Evolutionary conservation across 2,113 vertebrate species (phyloP).

Genomic region (Phaethornis superciliosus): DNA sequence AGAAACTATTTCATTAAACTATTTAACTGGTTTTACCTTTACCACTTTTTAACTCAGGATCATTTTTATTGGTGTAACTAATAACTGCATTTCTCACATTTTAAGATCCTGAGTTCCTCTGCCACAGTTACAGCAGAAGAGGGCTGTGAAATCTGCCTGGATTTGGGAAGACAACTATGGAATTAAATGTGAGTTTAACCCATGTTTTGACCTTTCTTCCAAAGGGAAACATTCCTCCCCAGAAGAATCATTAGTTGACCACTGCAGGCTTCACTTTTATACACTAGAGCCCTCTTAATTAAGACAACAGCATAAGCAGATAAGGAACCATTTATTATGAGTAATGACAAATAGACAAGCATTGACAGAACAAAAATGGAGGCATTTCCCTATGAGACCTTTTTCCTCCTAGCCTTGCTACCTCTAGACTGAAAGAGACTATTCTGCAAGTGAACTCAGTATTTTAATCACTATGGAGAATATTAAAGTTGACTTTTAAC

Average conservation of each 20-base stretch:
- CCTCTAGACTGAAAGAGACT: not conserved
- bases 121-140: not conserved
- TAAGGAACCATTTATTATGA: not conserved
- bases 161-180: not conserved
- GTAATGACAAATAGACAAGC: not conserved
- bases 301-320: not conserved
- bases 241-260: not conserved
- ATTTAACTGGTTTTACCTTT: not conserved
- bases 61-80: not conserved
- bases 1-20: not conserved
- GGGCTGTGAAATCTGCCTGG: not conserved
- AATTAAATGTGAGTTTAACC: constrained; percentile 18
- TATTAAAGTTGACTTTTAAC: not conserved
- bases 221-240: not conserved
- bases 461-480: not conserved
- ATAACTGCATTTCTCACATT: not conserved
- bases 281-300: constrained; percentile 8
- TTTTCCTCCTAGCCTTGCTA: not conserved
- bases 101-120: not conserved
- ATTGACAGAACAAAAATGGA: not conserved
- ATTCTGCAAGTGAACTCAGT: not conserved
- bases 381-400: not conserved
- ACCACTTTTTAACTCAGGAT: not conserved
- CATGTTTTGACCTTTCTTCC: not conserved
- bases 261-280: not conserved